A percentile compares a stretch with the other conserved stretches of the same genome.
These are phyloP conservation scores for Charina bottae DNA, from an alignment of 2,113 vertebrate genomes.

Conservation along the genomic window DNA sequence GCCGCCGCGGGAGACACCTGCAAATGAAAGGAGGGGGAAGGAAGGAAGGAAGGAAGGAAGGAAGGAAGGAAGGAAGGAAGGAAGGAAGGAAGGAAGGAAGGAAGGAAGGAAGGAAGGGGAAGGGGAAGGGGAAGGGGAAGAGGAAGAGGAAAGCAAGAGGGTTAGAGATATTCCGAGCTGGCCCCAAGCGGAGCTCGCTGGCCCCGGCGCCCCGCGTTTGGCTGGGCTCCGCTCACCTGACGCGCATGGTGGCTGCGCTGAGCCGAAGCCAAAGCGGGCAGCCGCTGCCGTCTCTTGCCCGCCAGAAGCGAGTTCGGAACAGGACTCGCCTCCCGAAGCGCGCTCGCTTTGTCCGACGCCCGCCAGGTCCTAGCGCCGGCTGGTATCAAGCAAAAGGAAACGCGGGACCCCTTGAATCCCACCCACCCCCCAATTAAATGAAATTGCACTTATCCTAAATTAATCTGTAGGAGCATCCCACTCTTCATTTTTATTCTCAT, in stretches of 20 bases:
- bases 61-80: background rate
- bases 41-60: background rate
- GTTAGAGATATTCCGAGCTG: background rate
- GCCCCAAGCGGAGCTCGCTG: background rate
- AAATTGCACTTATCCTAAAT: background rate
- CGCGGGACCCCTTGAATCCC: background rate
- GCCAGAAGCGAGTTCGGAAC: constrained; percentile 23
- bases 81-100: background rate
- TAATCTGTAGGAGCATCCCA: background rate
- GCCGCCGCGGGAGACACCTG: constrained; percentile 22
- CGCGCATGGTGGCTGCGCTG: constrained; percentile 19
- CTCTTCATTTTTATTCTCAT: background rate
- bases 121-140: background rate
- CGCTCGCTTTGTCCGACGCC: background rate
- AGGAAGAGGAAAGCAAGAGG: background rate
- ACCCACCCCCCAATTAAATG: background rate
- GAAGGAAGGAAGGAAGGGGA: background rate
- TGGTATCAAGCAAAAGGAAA: background rate
- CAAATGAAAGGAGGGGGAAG: background rate
- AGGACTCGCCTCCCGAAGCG: background rate
- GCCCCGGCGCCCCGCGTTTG: background rate
- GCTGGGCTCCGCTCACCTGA: constrained; percentile 25
- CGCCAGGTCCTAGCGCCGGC: constrained; percentile 27
- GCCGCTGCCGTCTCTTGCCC: background rate
- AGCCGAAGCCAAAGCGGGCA: background rate